These are phyloP conservation scores for Apostichopus californicus DNA, from an alignment of 35 echinoderm and acorn worm species.

Conservation along the genomic window DNA sequence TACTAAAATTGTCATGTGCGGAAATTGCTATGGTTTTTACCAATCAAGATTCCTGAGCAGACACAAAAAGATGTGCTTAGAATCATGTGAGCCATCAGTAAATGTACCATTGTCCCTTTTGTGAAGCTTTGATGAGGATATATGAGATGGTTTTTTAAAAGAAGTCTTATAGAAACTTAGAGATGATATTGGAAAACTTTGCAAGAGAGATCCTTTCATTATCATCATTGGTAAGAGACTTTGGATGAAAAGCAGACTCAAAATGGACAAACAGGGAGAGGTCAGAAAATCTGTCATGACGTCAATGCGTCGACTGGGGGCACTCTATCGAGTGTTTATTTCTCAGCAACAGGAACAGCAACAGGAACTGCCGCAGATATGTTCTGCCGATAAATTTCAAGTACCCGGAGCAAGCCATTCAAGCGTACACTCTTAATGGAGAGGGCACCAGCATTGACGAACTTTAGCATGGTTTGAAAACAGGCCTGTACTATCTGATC, in stretches of 20 bases:
- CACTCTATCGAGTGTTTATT: constrained; percentile 18
- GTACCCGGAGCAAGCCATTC: constrained; percentile 62
- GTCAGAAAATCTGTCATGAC: constrained; percentile 61
- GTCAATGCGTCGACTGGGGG: constrained; percentile 47
- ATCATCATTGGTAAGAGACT: constrained; percentile 45
- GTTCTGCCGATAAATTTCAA: constrained; percentile 58
- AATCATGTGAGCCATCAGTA: neutral
- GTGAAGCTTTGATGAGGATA: constrained; percentile 17
- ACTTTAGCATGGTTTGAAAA: constrained; percentile 40
- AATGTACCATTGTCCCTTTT: constrained; percentile 12
- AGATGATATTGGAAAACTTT: constrained; percentile 24
- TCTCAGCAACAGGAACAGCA: neutral
- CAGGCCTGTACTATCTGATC: constrained; percentile 46
- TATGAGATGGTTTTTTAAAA: neutral
- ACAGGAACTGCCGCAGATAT: constrained; percentile 55
- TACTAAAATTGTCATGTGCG: constrained; percentile 47
- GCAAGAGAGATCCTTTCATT: constrained; percentile 36
- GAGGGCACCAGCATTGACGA: neutral
- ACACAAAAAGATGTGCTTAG: constrained; percentile 36
- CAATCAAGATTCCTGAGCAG: neutral
- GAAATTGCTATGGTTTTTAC: constrained; percentile 41
- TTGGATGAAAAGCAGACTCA: constrained; percentile 42
- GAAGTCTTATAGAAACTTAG: constrained; percentile 50
- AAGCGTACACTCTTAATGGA: constrained; percentile 36
- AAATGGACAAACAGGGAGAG: constrained; percentile 41